Base-by-base conservation (phyloP, 2,888 invertebrate genomes). In the Chrysolina oricalcia region DNA sequence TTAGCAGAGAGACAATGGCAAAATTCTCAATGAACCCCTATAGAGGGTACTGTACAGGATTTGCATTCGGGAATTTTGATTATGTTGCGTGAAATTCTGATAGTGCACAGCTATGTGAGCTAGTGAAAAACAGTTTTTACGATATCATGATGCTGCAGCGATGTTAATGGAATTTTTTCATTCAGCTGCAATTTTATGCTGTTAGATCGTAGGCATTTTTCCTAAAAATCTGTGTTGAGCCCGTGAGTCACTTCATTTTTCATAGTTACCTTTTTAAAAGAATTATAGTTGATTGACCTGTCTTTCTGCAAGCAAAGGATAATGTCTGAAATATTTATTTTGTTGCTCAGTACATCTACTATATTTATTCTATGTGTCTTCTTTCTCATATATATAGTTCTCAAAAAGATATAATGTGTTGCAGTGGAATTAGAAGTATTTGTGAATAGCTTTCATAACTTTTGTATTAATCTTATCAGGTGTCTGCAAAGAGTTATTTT, bases 401-500 rank as follows among this genome's bases (percentile, higher is more conserved):
- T n/a, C n/a, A n/a, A n/a, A n/a, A n/a, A n/a, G n/a, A n/a, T n/a
- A 43, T 43, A 43, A 43, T 43, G 43, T 43, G 21, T 59, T 59
- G 19, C 21, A 70, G 69, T 53, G 68, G 68, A 40, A 11, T 68
- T 21, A 68, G 19, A 27, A 68, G 50, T 27, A 53, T 40, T 53
- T 68, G 53, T 56, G 56, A 17, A 56, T 35, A 40, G 23, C 40
- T 68, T n/a, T n/a, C n/a, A n/a, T n/a, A n/a, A n/a, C n/a, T n/a
- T n/a, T n/a, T n/a, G n/a, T n/a, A n/a, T n/a, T 68, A 35, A 68
- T 68, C 27, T 53, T 35, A 68, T 68, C 68, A 8, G 68, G 50
- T 11, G 53, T 53, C n/a, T 50, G 53, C 10, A 23, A 68, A 17
- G 27, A 68, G 35, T 80, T 80, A 76, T 79, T 74, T 79, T 81